A percentile compares a stretch with the other conserved stretches of the same genome.
Evolutionary conservation across 2,888 invertebrate genomes (phyloP).

Genomic region (Cylloceria caligata): DNA sequence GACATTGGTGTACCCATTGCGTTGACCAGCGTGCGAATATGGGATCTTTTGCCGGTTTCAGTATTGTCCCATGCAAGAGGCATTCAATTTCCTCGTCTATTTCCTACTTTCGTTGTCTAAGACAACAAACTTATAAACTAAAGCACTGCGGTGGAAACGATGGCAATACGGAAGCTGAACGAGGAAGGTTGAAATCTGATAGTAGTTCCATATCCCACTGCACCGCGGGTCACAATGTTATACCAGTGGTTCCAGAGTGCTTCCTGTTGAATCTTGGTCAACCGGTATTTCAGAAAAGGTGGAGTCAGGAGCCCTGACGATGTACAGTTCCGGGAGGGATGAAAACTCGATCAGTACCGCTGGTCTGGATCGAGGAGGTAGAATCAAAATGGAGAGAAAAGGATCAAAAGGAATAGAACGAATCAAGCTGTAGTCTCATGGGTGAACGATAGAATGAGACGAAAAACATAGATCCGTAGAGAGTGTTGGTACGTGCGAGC

Average conservation of each 20-base stretch:
- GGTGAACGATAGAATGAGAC: constrained; percentile 59
- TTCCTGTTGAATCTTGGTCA: constrained; percentile 55
- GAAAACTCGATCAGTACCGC: constrained; percentile 78
- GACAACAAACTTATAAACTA: constrained; percentile 74
- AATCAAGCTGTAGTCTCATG: constrained; percentile 63
- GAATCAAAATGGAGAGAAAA: constrained; percentile 40
- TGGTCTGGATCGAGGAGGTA: constrained; percentile 63
- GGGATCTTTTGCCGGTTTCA: no score
- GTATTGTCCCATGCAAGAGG: neutral
- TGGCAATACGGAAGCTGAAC: constrained; percentile 71
- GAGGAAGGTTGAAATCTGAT: constrained; percentile 57
- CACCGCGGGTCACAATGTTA: constrained; percentile 28
- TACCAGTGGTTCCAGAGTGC: constrained; percentile 18
- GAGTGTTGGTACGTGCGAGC: no score
- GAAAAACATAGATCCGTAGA: constrained; percentile 54
- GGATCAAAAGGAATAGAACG: constrained; percentile 58
- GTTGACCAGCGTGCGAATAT: no score
- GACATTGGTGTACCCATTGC: no score
- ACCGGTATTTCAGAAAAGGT: constrained; percentile 37
- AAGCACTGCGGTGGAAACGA: constrained; percentile 76
- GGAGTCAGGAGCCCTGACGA: constrained; percentile 45
- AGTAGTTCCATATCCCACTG: constrained; percentile 49
- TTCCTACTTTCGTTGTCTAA: neutral
- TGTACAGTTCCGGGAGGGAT: constrained; percentile 64
- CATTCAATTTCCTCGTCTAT: neutral